phyloP scores from a whole-genome alignment of 1,140 invertebrate genomes.

The Aradophagus sp. region DNA sequence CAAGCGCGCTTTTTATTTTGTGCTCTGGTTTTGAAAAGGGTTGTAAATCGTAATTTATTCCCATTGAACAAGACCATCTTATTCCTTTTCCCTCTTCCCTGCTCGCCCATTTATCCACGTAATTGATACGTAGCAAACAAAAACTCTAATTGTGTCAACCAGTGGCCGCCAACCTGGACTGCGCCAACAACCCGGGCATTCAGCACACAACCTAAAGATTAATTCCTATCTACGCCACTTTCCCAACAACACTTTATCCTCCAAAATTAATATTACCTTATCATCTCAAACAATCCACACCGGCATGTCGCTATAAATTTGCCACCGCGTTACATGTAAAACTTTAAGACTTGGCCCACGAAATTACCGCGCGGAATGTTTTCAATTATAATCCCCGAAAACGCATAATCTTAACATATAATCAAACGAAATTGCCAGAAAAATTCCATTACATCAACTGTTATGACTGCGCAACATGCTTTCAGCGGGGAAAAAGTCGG shows the following conservation, averaged over 20 bases:
- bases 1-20: too few species aligned
- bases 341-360: conserved; percentile 18
- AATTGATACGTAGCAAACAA: conserved; percentile 38
- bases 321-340: conserved; percentile 13
- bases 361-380: conserved; percentile 19
- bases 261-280: conserved; percentile 44
- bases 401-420: conserved; percentile 14
- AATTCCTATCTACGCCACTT: conserved; percentile 44
- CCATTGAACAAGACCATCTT: neutral
- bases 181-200: conserved; percentile 34
- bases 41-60: conserved; percentile 3
- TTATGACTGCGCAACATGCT: too few species aligned
- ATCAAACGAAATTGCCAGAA: conserved; percentile 25
- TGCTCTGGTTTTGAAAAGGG: too few species aligned
- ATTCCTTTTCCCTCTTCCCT: too few species aligned
- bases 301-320: conserved; percentile 31
- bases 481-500: too few species aligned
- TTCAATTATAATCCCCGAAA: conserved; percentile 25
- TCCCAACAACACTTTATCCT: conserved; percentile 46
- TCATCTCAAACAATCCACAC: conserved; percentile 37
- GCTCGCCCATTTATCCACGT: conserved; percentile 9
- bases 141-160: conserved; percentile 40
- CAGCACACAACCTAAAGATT: conserved; percentile 42
- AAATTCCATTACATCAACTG: neutral
- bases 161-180: conserved; percentile 29